phyloP scores from a whole-genome alignment of 2,113 vertebrate genomes.

The Pycnonotus jocosus region DNA sequence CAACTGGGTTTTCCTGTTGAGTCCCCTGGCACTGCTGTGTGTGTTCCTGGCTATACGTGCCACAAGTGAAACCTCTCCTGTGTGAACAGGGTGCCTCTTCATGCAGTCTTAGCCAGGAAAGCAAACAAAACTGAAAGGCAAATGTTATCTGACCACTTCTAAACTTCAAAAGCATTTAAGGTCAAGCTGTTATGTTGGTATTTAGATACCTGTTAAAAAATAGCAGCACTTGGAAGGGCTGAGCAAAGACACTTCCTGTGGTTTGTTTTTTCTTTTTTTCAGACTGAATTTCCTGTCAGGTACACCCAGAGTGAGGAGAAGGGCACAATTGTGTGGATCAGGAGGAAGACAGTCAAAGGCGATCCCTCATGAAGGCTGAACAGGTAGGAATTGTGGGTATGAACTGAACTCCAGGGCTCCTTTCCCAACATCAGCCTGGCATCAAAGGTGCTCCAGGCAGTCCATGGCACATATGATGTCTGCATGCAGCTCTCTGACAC shows the following conservation, averaged over 20 bases:
- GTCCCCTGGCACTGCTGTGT: background rate
- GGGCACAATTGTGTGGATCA: background rate
- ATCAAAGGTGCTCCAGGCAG: background rate
- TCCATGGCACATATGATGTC: background rate
- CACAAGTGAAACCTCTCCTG: background rate
- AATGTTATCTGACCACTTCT: background rate
- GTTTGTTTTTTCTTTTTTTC: background rate
- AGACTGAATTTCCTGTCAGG: background rate
- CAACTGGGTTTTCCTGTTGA: background rate
- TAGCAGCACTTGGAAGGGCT: background rate
- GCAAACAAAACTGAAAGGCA: slow-evolving; percentile 16
- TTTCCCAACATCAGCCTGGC: background rate
- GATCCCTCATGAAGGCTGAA: background rate
- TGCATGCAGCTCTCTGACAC: background rate
- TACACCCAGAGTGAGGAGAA: background rate
- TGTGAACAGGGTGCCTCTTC: background rate
- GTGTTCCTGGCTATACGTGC: background rate
- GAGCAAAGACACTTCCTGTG: slow-evolving; percentile 2
- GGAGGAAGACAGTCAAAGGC: background rate
- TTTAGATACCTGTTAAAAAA: background rate
- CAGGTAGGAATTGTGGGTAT: background rate
- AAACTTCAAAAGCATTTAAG: background rate
- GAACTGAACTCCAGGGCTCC: background rate
- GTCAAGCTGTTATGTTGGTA: background rate
- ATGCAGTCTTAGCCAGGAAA: background rate